Conservation (phyloP, 2,113 vertebrate genomes). For the Cercopithecus mona region DNA sequence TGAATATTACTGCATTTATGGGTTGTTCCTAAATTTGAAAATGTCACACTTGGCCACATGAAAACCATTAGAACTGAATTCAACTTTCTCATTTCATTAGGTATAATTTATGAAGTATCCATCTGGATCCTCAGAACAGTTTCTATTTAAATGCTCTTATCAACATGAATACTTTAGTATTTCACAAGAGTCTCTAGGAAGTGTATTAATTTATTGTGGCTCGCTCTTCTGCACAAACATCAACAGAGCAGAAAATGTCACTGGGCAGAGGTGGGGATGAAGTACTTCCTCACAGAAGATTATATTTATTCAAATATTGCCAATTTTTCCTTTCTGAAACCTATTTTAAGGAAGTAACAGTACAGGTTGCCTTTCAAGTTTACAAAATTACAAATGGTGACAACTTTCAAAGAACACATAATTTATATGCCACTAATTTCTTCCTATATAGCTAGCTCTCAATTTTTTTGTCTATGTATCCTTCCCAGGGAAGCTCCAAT, state of each 20-base stretch:
- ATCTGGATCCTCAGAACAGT: neutral
- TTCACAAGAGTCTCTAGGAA: slow-evolving; percentile 31
- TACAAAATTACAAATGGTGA: slow-evolving; percentile 4
- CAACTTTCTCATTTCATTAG: neutral
- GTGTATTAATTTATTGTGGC: neutral
- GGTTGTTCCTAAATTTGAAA: neutral
- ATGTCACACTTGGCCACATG: neutral
- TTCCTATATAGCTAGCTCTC: neutral
- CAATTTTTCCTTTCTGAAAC: neutral
- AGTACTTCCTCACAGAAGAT: neutral
- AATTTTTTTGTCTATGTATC: neutral
- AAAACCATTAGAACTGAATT: neutral
- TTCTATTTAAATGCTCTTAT: neutral
- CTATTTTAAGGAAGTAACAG: neutral
- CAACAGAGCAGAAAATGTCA: neutral
- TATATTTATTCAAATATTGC: neutral
- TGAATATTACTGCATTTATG: neutral
- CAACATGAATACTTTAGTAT: neutral
- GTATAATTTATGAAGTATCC: neutral
- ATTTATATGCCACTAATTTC: neutral
- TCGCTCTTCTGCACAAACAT: neutral
- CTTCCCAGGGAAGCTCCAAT: neutral
- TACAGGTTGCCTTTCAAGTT: neutral
- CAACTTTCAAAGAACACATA: neutral
- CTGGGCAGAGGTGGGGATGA: neutral